Base-by-base conservation (phyloP, 2,888 invertebrate species). In the Plagodis pulveraria region DNA sequence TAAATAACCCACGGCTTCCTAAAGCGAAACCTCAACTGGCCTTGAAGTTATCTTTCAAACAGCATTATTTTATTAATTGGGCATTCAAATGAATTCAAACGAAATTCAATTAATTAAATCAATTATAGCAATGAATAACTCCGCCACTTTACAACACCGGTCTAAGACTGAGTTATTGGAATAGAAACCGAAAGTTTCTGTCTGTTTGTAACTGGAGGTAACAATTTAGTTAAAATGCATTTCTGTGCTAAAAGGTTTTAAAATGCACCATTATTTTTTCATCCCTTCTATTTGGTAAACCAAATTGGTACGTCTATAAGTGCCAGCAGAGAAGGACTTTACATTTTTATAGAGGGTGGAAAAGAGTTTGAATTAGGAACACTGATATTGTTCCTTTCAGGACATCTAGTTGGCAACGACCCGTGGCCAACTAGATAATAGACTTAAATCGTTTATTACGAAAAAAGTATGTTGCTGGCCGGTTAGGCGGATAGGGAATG, bases 81-180 rank as follows among this genome's bases (percentile, higher is more conserved):
- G 63, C 69, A 77, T 71, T 74, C 71, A 75, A 73, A 69, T 66
- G 65, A 70, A n/a, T n/a, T n/a, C n/a, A n/a, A 77, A 74, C 67
- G 71, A 74, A 79, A 76, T 73, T 69, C 71, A 68, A 79, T 78
- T 79, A 76, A 77, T 79, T 76, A 75, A 69, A 65, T 71, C 73
- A 72, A 79, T 78, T 74, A 75, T 64, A 55, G 64, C 67, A 70
- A 72, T 77, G 70, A 72, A 78, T 74, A 74, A 72, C 71, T 10
- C 69, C 64, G 69, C 58, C 63, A 65, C 71, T 65, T 72, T 61
- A 57, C 52, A 62, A 41, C 63, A 56, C 60, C 63, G 65, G 67
- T 45, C 49, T 40, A 38, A n/a, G 38, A 6, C 40, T 52, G 34
- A 51, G 50, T 51, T 63, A 61, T 56, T 57, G 56, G 51, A 62